Evolutionary conservation across 2,888 invertebrate species (phyloP), one percentile per base, ranked within the genome.

Genomic region (Callimorpha dominula): DNA sequence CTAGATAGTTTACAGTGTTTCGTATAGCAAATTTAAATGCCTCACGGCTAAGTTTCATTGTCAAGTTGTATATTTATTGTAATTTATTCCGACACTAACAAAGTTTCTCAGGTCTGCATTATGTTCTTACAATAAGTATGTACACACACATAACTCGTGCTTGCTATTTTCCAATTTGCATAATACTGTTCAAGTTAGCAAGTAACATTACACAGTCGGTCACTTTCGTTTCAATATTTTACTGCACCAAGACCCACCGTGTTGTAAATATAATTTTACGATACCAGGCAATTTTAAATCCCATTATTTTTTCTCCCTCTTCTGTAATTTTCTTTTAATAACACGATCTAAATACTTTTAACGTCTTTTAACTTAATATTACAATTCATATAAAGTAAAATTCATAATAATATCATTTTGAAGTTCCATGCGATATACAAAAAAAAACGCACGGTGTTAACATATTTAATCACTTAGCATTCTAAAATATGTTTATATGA

Each of bases 41-140:
- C 71, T 81, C 79, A 75, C 79, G 69, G 81, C 78, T 82, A 83
- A 85, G 78, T 84, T 88, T 86, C 85, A 87, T 87, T 89, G 88
- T 87, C 86, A 84, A 85, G 79, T 86, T 81, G 87, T 88, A 89
- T 90, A 88, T 88, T 86, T 87, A 90, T 87, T 89, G 86, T 89
- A 89, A 91, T 90, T 86, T 91, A 90, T 90, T 87, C 88, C 70
- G 79, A 86, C 85, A 84, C 83, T 84, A 76, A 86, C 87, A 84
- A 85, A 86, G 85, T 85, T 81, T 78, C 80, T 81, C 77, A 80
- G 78, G 79, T 79, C 75, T 70, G 75, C 78, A 78, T 81, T 77
- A 75, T 78, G 79, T 82, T 75, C 76, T 80, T 80, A 86, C 84
- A 86, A 84, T 84, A 86, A 83, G 81, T 85, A 84, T 81, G 74